Evolutionary conservation across 1,140 invertebrate genomes (phyloP), one percentile per base, ranked within the genome.

Genomic region (Pseudachorutes palmiensis): DNA sequence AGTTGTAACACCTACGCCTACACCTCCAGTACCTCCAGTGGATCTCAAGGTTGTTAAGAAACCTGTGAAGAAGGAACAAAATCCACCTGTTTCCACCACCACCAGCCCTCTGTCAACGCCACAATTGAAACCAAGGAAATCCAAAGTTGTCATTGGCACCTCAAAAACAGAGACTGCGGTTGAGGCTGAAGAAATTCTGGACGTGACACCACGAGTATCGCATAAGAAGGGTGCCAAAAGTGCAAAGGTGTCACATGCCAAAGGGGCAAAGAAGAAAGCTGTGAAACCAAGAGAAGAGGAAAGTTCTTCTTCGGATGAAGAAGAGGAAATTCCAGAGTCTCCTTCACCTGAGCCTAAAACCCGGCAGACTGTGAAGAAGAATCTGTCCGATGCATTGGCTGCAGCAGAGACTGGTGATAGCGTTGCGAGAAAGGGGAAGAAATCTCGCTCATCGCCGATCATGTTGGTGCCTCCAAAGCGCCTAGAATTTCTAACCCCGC

Each of bases 151-250:
- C 26, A 60, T 60, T 31, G 30, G 58, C 30, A 30, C 51, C 24
- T 55, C 51, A 62, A 41, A 28, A 62, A 41, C 14, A 26, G 61
- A 41, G 36, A 41, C n/a, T n/a, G n/a, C n/a, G n/a, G n/a, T n/a
- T n/a, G n/a, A n/a, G n/a, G n/a, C n/a, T n/a, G n/a, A n/a, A n/a
- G n/a, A 62, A 33, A 36, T 2, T 24, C 51, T 55, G 51, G 24
- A 55, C 24, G 12, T 55, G 24, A 14, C 12, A 55, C 9, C 9
- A 19, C 36, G 28, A 60, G 16, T 60, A 24, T n/a, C n/a, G n/a
- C n/a, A n/a, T n/a, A n/a, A n/a, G n/a, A n/a, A n/a, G n/a, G n/a
- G n/a, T n/a, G n/a, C n/a, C n/a, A n/a, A n/a, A n/a, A n/a, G n/a
- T n/a, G n/a, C n/a, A n/a, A n/a, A n/a, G n/a, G n/a, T n/a, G n/a